These are phyloP conservation scores for Thaumetopoea pityocampa DNA, from an alignment of 1,140 invertebrate genomes.

Conservation along the genomic window DNA sequence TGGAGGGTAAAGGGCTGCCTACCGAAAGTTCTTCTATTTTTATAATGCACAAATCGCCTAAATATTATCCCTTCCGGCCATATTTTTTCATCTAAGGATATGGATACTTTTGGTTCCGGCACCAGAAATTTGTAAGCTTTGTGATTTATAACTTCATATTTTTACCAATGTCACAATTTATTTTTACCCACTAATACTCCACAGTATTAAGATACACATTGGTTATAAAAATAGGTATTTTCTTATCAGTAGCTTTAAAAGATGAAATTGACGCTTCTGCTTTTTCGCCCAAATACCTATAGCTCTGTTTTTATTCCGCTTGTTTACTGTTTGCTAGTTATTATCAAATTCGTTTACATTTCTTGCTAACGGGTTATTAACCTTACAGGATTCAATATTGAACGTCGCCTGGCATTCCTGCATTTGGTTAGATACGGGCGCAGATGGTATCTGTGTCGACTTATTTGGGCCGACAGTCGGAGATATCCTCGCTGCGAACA, in stretches of 20 bases:
- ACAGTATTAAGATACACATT: neutral
- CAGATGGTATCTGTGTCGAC: too few species aligned
- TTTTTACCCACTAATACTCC: too few species aligned
- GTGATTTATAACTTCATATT: constrained; percentile 1
- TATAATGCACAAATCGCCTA: constrained; percentile 13
- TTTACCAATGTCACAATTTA: neutral
- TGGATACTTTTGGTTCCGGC: constrained; percentile 4
- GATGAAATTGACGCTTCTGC: neutral
- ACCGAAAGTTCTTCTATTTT: neutral
- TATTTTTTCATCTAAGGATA: constrained; percentile 13
- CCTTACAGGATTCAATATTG: too few species aligned
- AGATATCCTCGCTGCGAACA: too few species aligned
- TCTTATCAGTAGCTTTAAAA: neutral
- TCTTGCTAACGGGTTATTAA: too few species aligned
- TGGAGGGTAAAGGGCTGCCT: neutral
- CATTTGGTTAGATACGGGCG: too few species aligned
- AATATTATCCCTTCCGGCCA: constrained; percentile 17
- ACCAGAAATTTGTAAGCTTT: constrained; percentile 12
- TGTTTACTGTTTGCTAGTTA: too few species aligned
- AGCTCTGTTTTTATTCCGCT: constrained; percentile 7
- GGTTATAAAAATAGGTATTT: neutral
- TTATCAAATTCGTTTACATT: too few species aligned
- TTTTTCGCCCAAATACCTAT: too few species aligned
- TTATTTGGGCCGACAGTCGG: too few species aligned
- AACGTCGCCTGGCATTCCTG: too few species aligned